Evolutionary conservation across 2,797 vertebrate genomes (phyloP), one percentile per base, ranked within the genome.

Genomic region (Potorous gilbertii): DNA sequence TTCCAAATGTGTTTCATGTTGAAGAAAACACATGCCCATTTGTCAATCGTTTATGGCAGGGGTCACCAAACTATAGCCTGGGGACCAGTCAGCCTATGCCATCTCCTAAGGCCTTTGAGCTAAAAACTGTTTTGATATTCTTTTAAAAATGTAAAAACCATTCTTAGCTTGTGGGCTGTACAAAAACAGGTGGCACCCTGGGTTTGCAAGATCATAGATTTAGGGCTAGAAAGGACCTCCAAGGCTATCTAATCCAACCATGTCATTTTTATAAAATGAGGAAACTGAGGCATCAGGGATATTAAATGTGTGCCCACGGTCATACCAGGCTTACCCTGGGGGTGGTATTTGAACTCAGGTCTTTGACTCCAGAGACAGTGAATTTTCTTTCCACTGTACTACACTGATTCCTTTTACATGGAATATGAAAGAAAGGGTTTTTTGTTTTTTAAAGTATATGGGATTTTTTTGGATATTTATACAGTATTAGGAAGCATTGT

Each of bases 11-110:
- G 55, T 55, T 62, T 95, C 52, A 90, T 40, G 34, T 54, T 55
- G 11, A 96, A 94, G 90, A 87, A 92, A 95, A 40, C 50, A 6
- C 56, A 54, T 96, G 5, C 31, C 94, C 21, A 90, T 57, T 28
- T 54, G 55, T 46, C 90, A 90, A 90, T 66, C 91, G 94, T 95
- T 94, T 93, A 56, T 46, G 46, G 21, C 74, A 81, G 40, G 74
- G 34, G 16, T 18, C 62, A 74, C 34, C n/a, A 74, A 74, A 40
- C 16, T 14, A n/a, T 14, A 66, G 13, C 34, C 5, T 74, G 14
- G 18, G 66, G 34, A 13, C 21, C 62, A 6, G 34, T 16, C n/a
- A 46, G 21, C 13, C 40, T 1, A 8, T 40, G 21, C 24, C 21
- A 87, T 87, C 18, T 81, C 40, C 40, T 50, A 50, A 12, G 40